phyloP scores from a whole-genome alignment of 2,113 vertebrate genomes.

The Emydura subglobosa region DNA sequence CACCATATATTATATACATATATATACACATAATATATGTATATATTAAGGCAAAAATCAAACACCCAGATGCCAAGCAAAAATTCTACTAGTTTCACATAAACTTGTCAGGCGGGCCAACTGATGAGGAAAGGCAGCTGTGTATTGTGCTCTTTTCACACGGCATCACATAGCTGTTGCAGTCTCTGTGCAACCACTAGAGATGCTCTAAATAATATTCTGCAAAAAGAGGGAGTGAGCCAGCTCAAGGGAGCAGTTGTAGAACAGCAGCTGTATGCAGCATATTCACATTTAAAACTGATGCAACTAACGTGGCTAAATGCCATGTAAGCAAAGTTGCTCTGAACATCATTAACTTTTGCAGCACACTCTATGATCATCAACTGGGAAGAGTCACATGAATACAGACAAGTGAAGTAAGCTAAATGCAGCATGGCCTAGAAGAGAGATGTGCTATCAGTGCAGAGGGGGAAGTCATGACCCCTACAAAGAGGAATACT shows the following conservation, averaged over 20 bases:
- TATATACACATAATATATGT: too few relatives aligned
- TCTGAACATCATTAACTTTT: not conserved
- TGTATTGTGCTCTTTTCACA: not conserved
- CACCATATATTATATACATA: not conserved
- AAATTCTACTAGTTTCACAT: not conserved
- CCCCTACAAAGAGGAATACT: not conserved
- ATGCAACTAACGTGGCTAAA: not conserved
- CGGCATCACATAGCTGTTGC: not conserved
- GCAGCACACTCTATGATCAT: not conserved
- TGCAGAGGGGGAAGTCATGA: accelerated
- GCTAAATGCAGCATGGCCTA: not conserved
- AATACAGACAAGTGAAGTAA: not conserved
- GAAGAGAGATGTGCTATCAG: not conserved
- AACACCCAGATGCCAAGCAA: not conserved
- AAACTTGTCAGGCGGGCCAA: not conserved
- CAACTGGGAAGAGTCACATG: not conserved
- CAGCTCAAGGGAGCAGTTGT: accelerated
- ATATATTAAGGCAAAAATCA: not conserved
- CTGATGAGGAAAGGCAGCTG: not conserved
- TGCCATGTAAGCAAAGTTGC: not conserved
- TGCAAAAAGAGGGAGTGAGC: not conserved
- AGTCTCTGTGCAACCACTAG: not conserved
- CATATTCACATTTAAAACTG: not conserved
- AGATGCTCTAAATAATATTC: not conserved
- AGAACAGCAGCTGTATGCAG: not conserved